Conservation (phyloP, 2,888 invertebrate species). For the Pseudococcus viburni region DNA sequence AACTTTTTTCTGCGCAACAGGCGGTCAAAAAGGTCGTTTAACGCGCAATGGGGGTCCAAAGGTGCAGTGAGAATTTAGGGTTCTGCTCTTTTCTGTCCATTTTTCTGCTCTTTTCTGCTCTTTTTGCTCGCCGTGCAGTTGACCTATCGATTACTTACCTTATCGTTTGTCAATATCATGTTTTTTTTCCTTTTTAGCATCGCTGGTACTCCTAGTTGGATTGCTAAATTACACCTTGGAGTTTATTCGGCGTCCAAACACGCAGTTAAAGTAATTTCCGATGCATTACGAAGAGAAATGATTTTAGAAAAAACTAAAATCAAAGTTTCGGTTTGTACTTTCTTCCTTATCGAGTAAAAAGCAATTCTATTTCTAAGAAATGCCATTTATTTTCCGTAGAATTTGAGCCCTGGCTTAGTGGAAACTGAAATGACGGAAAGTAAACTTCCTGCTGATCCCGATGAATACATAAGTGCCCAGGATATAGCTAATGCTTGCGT, state of each 20-base stretch:
- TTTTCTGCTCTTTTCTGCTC: too few relatives aligned
- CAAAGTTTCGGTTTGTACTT: background rate
- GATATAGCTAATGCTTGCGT: constrained; percentile 9
- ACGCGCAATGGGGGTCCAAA: too few relatives aligned
- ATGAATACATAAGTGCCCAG: background rate
- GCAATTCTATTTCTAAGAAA: background rate
- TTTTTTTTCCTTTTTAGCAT: background rate
- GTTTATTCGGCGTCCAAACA: background rate
- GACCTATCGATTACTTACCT: too few relatives aligned
- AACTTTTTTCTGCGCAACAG: too few relatives aligned
- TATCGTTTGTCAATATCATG: background rate
- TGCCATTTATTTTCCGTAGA: background rate
- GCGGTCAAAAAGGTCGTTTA: too few relatives aligned
- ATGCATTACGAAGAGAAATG: background rate
- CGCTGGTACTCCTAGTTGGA: background rate
- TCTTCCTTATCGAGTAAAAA: background rate
- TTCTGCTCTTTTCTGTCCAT: too few relatives aligned
- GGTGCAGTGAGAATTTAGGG: too few relatives aligned
- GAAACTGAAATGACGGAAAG: background rate
- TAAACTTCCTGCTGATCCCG: background rate
- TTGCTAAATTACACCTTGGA: background rate
- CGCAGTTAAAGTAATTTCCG: background rate
- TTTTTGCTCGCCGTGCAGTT: too few relatives aligned
- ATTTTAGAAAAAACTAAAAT: background rate
- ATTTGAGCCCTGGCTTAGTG: background rate